Evolutionary conservation across 1,140 invertebrate genomes (phyloP).

Genomic region (Zophobas morio): DNA sequence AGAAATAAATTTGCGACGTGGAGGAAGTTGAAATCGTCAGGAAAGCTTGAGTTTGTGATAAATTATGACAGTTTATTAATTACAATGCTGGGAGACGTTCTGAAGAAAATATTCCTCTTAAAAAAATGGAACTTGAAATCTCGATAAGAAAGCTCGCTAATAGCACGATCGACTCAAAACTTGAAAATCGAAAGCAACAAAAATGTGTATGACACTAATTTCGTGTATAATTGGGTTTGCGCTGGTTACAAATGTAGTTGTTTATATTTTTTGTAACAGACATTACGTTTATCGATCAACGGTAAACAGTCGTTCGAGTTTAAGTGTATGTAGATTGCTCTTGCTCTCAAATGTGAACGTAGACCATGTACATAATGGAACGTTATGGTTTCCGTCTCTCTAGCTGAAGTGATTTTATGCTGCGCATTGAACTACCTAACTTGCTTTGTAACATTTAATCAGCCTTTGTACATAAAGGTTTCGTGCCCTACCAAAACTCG

Average conservation of each 20-base stretch:
- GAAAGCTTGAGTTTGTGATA: conserved; percentile 14
- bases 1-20: conserved; percentile 2
- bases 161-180: no score
- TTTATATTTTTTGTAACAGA: no score
- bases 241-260: no score
- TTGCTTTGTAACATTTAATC: conserved; percentile 17
- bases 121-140: neutral
- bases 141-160: no score
- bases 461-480: conserved; percentile 7
- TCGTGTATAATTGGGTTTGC: no score
- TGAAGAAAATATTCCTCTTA: conserved; percentile 3
- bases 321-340: no score
- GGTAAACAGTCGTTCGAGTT: no score
- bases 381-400: conserved; percentile 13
- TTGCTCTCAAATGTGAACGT: neutral
- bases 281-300: no score
- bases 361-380: neutral
- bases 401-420: neutral
- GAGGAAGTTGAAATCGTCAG: conserved; percentile 9
- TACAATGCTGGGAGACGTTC: neutral
- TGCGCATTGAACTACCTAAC: neutral
- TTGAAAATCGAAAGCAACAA: no score
- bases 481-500: neutral
- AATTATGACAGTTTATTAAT: conserved; percentile 23
- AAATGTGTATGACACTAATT: no score